A percentile compares a stretch with the other conserved stretches of the same genome.
These are phyloP conservation scores for Gastrophysa polygoni DNA, from an alignment of 2,888 invertebrate genomes.

Conservation along the genomic window DNA sequence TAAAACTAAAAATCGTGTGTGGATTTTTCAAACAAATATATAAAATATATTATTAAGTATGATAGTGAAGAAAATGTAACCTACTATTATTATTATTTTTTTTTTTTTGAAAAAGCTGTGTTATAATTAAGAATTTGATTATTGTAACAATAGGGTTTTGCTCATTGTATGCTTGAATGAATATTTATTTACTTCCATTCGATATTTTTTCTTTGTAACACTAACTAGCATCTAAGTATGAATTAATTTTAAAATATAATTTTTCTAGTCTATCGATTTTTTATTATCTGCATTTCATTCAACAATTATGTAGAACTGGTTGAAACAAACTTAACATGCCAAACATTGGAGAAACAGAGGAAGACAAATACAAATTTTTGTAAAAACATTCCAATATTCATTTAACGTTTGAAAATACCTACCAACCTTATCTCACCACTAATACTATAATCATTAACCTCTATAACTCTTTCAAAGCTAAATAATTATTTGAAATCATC, in stretches of 20 bases:
- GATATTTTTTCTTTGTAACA: conserved; percentile 44
- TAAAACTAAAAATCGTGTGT: conserved; percentile 7
- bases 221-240: conserved; percentile 41
- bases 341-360: too few species aligned
- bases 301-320: too few species aligned
- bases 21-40: background rate
- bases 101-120: conserved; percentile 47
- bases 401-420: too few species aligned
- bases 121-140: conserved; percentile 43
- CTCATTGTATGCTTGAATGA: conserved; percentile 46
- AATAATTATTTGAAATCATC: too few species aligned
- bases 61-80: background rate
- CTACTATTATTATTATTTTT: conserved; percentile 35
- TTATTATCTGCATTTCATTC: conserved; percentile 39
- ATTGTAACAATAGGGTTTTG: conserved; percentile 44
- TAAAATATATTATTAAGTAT: background rate
- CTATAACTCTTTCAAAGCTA: too few species aligned
- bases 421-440: too few species aligned
- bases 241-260: conserved; percentile 50
- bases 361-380: too few species aligned
- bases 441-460: too few species aligned
- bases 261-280: conserved; percentile 53
- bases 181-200: conserved; percentile 50
- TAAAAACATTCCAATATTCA: too few species aligned
- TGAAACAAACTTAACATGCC: too few species aligned